These are phyloP conservation scores for Scaptodrosophila latifasciaeformis DNA, from an alignment of 2,888 invertebrate genomes.

Conservation along the genomic window DNA sequence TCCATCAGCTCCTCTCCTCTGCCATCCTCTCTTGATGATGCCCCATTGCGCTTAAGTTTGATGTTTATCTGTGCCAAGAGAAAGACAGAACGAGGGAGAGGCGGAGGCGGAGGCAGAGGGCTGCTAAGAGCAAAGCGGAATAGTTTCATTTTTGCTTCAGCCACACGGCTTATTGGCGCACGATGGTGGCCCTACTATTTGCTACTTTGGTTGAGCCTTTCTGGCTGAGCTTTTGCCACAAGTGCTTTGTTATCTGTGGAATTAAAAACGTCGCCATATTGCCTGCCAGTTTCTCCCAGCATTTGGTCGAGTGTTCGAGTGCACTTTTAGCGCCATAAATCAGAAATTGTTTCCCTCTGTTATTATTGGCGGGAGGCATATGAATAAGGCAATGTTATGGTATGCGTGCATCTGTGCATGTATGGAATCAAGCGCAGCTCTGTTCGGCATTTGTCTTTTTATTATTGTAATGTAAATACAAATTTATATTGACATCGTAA, in stretches of 20 bases:
- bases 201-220: constrained; percentile 9
- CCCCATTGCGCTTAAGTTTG: constrained; percentile 54
- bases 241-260: constrained; percentile 62
- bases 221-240: constrained; percentile 38
- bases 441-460: constrained; percentile 46
- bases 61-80: constrained; percentile 62
- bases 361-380: constrained; percentile 7
- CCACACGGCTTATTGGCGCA: constrained; percentile 21
- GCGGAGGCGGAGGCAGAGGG: too few species aligned
- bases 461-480: constrained; percentile 70
- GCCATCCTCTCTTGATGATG: constrained; percentile 17
- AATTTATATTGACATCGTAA: constrained; percentile 71
- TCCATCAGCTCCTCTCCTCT: constrained; percentile 6
- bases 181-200: constrained; percentile 21
- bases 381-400: too few species aligned
- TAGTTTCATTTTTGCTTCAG: constrained; percentile 12
- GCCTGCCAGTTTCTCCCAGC: constrained; percentile 11
- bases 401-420: constrained; percentile 16
- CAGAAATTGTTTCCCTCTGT: constrained; percentile 57
- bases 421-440: not conserved
- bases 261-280: constrained; percentile 65
- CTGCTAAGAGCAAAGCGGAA: too few species aligned
- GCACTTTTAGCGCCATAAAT: constrained; percentile 66
- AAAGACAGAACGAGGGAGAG: too few species aligned
- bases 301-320: constrained; percentile 46